Percentiles rank a stretch among this genome's conserved stretches.
Evolutionary conservation across 2,888 invertebrate genomes (phyloP).

Genomic region (Pristionchus entomophagus): DNA sequence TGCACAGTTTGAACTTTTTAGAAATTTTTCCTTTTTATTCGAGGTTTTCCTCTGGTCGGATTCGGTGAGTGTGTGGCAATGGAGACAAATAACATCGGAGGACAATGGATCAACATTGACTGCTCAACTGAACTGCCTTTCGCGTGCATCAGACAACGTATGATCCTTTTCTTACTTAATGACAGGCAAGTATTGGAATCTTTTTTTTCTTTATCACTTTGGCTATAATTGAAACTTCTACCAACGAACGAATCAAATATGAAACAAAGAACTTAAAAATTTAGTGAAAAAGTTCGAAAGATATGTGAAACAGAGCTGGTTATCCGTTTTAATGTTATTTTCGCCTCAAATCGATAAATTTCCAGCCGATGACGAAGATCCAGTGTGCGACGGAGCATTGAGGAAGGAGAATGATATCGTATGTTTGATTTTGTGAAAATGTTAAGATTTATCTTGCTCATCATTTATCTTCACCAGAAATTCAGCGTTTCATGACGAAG

Average conservation of each 20-base stretch:
- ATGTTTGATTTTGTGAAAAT: not conserved
- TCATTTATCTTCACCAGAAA: no score
- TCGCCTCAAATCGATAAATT: not conserved
- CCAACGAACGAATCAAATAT: no score
- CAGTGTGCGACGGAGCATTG: not conserved
- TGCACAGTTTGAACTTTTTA: no score
- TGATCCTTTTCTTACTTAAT: not conserved
- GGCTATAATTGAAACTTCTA: not conserved
- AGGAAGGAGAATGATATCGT: not conserved
- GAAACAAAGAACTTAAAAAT: no score
- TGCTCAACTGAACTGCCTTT: not conserved
- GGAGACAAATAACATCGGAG: not conserved
- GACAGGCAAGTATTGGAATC: no score
- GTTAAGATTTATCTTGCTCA: no score
- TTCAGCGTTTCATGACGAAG: no score
- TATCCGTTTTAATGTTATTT: no score
- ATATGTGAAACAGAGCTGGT: no score
- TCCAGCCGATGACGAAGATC: not conserved
- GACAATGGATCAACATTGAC: not conserved
- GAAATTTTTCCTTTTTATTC: not conserved
- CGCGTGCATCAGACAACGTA: not conserved
- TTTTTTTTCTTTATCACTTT: not conserved
- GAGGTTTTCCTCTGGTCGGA: not conserved
- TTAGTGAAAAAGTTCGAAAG: no score
- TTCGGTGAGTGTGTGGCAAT: not conserved